A percentile compares a stretch with the other conserved stretches of the same genome.
phyloP scores from a whole-genome alignment of 2,888 invertebrate genomes.

The Drosophila helvetica region DNA sequence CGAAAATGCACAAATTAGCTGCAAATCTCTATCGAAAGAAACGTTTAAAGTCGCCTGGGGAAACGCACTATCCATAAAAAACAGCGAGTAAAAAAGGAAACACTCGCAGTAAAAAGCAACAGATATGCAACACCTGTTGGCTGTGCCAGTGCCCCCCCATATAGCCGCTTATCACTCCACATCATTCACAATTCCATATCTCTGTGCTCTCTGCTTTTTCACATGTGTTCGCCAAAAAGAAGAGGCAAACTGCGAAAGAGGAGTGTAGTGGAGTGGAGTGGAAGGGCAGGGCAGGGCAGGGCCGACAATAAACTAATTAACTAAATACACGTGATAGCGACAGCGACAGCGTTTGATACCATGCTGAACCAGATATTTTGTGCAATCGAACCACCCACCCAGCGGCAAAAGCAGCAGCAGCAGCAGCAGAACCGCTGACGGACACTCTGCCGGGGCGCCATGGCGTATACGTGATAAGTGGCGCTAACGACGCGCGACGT shows the following conservation, averaged over 20 bases:
- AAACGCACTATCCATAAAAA: no score
- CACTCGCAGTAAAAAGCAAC: no score
- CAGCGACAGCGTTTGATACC: no score
- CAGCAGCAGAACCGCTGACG: constrained; percentile 18
- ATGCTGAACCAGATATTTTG: background rate
- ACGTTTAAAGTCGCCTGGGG: background rate
- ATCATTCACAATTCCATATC: no score
- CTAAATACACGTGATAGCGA: constrained; percentile 22
- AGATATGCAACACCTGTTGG: background rate
- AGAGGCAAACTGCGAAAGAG: background rate
- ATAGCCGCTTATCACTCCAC: no score
- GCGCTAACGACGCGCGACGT: constrained; percentile 79
- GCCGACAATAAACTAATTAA: constrained; percentile 26
- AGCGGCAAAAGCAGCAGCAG: constrained; percentile 7
- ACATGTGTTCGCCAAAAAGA: background rate
- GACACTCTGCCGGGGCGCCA: constrained; percentile 53
- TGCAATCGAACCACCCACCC: constrained; percentile 18
- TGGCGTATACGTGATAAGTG: constrained; percentile 79
- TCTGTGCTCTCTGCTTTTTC: no score
- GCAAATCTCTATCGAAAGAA: background rate
- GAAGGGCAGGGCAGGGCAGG: no score
- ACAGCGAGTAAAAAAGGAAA: no score
- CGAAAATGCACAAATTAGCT: no score
- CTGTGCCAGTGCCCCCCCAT: background rate
- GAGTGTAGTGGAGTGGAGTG: background rate